Percentiles rank a stretch among this genome's conserved stretches.
These are phyloP conservation scores for Trichechus manatus DNA, from an alignment of 2,113 vertebrate species.

Conservation along the genomic window DNA sequence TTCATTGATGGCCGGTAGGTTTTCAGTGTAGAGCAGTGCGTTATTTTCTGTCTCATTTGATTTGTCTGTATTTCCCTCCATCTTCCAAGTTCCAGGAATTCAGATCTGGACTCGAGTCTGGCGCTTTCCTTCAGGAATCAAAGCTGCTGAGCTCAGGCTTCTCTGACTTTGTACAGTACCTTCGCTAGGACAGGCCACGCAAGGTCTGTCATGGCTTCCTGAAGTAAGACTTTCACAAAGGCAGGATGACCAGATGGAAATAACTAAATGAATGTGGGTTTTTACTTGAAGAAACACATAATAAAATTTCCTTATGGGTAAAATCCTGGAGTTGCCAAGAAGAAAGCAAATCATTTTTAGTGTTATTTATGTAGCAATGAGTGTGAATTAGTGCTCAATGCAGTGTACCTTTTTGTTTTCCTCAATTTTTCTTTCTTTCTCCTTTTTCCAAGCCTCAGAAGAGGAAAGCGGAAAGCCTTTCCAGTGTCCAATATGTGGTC, in stretches of 20 bases:
- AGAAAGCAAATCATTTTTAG: not conserved
- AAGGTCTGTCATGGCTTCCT: not conserved
- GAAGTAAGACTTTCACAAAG: not conserved
- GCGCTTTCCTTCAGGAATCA: not conserved
- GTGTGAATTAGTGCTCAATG: slow-evolving; percentile 19
- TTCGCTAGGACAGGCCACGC: not conserved
- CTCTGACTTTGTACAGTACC: not conserved
- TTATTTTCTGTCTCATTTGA: slow-evolving; percentile 59
- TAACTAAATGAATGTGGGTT: not conserved
- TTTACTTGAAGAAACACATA: not conserved
- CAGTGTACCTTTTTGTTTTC: slow-evolving; percentile 40
- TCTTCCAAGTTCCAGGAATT: slow-evolving; percentile 66
- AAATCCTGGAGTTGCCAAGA: not conserved
- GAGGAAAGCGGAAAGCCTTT: slow-evolving; percentile 99
- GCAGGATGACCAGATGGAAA: not conserved
- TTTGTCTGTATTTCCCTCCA: slow-evolving; percentile 5
- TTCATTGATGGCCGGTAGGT: slow-evolving; percentile 12
- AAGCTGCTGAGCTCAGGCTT: not conserved
- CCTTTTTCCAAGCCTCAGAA: slow-evolving; percentile 92
- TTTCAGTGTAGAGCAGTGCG: slow-evolving; percentile 5
- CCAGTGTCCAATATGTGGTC: slow-evolving; percentile 98
- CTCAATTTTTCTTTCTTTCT: slow-evolving; percentile 76
- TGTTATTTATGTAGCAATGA: not conserved
- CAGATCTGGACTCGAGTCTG: not conserved
- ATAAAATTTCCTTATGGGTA: not conserved